These are phyloP conservation scores for Macrosiphum euphorbiae DNA, from an alignment of 2,888 invertebrate species.

Conservation along the genomic window DNA sequence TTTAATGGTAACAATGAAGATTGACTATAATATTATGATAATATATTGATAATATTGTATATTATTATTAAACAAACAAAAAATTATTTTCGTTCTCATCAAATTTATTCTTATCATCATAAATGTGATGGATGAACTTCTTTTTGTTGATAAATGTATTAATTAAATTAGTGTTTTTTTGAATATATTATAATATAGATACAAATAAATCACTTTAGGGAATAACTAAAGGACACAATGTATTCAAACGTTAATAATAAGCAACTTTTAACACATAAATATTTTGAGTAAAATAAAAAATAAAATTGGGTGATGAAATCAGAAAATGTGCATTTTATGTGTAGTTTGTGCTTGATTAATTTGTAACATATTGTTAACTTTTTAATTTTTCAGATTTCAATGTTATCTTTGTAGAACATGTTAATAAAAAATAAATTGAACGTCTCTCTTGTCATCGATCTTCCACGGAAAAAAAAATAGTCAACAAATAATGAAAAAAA, in stretches of 20 bases:
- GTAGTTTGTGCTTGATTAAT: neutral
- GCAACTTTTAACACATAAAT: neutral
- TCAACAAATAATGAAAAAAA: neutral
- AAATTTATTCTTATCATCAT: neutral
- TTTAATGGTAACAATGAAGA: conserved; percentile 57
- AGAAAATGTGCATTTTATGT: neutral
- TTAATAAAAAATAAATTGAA: neutral
- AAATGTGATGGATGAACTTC: neutral
- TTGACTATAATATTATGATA: conserved; percentile 46
- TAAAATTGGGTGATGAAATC: neutral
- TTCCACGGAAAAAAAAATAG: neutral
- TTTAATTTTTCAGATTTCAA: neutral
- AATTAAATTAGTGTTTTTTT: conserved; percentile 15
- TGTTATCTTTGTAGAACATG: neutral
- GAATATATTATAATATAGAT: neutral
- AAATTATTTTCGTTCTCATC: neutral
- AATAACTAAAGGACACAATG: neutral
- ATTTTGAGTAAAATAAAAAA: conserved; percentile 15
- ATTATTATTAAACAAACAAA: conserved; percentile 4
- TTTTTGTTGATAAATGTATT: neutral
- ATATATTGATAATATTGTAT: conserved; percentile 36
- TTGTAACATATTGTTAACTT: neutral
- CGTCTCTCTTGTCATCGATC: neutral
- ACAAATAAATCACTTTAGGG: neutral
- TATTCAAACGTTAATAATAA: neutral